phyloP scores from a whole-genome alignment of 1,140 invertebrate genomes.

The Steinernema feltiae region DNA sequence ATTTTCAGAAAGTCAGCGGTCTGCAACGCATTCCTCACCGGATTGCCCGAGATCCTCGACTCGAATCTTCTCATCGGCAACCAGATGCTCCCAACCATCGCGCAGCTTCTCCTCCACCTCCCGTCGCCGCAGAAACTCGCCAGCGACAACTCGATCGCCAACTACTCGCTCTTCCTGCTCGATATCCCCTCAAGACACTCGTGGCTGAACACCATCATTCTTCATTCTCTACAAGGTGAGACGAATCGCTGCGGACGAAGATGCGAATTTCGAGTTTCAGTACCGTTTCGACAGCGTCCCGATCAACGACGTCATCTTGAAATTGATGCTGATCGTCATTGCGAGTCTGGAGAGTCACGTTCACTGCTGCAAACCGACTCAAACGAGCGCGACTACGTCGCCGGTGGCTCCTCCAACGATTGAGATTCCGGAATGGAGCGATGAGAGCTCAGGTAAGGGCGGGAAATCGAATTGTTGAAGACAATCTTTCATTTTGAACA shows the following conservation, averaged over 20 bases:
- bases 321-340: constrained; percentile 80
- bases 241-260: neutral
- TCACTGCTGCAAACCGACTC: neutral
- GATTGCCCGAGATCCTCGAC: constrained; percentile 67
- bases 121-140: constrained; percentile 69
- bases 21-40: constrained; percentile 88
- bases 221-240: constrained; percentile 88
- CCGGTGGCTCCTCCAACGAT: constrained; percentile 1
- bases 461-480: neutral
- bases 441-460: constrained; percentile 5
- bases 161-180: constrained; percentile 79
- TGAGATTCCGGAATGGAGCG: neutral
- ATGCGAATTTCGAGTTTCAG: constrained; percentile 62
- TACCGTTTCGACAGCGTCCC: constrained; percentile 82
- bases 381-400: neutral
- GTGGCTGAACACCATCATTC: constrained; percentile 86
- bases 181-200: constrained; percentile 75
- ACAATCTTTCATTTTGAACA: neutral
- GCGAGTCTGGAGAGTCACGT: constrained; percentile 82
- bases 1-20: constrained; percentile 71
- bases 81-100: constrained; percentile 71
- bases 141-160: constrained; percentile 63
- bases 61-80: constrained; percentile 66
- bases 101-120: constrained; percentile 79
- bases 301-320: constrained; percentile 71